phyloP scores from a whole-genome alignment of 2,797 vertebrate genomes.

The Vireo griseus region DNA sequence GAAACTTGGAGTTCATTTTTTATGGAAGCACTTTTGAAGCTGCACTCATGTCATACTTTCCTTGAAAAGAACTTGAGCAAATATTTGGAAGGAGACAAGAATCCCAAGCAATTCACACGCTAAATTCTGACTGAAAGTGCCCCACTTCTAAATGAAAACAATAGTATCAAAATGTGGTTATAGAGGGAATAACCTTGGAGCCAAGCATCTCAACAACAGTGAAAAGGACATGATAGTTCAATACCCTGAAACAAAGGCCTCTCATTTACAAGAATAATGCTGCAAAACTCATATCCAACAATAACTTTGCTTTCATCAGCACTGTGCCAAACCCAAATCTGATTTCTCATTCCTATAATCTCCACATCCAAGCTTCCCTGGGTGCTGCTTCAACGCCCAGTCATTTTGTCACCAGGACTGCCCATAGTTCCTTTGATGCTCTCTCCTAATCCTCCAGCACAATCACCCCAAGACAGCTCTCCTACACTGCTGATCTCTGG shows the following conservation, averaged over 20 bases:
- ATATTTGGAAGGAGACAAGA: background rate
- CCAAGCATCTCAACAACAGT: background rate
- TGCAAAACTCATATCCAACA: background rate
- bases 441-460: background rate
- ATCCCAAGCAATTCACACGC: background rate
- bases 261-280: background rate
- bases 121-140: background rate
- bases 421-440: background rate
- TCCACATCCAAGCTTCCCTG: background rate
- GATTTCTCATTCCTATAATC: background rate
- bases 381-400: background rate
- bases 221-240: background rate
- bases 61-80: background rate
- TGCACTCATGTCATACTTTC: background rate
- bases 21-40: background rate
- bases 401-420: background rate
- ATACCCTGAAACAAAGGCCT: background rate
- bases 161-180: background rate
- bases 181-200: background rate
- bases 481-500: background rate
- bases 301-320: background rate
- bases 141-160: background rate
- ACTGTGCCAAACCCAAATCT: background rate
- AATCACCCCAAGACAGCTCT: background rate
- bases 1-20: background rate